These are phyloP conservation scores for Chaetodon auriga DNA, from an alignment of 2,113 vertebrate species.

Conservation along the genomic window DNA sequence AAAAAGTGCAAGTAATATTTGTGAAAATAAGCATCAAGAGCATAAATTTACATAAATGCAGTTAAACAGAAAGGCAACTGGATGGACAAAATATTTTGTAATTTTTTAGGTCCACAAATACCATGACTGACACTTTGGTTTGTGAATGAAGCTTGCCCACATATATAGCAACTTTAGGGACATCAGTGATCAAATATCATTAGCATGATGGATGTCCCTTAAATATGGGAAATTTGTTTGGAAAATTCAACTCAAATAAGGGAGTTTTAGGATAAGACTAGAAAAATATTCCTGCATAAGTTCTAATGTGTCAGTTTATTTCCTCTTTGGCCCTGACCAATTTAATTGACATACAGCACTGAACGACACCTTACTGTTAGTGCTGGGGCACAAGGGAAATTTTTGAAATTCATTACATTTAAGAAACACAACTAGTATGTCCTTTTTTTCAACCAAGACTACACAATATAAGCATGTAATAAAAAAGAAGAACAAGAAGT, in stretches of 20 bases:
- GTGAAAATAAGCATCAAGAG: neutral
- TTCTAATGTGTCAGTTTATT: neutral
- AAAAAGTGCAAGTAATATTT: neutral
- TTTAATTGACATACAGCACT: neutral
- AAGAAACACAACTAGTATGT: neutral
- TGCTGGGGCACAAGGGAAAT: neutral
- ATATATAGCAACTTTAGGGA: neutral
- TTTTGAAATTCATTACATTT: neutral
- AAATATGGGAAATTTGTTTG: too few species aligned
- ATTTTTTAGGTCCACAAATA: too few species aligned
- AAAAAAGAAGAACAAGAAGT: neutral
- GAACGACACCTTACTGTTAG: neutral
- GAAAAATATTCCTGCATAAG: neutral
- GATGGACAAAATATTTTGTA: too few species aligned
- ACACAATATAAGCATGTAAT: neutral
- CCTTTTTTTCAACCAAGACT: neutral
- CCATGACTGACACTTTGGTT: too few species aligned
- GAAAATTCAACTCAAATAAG: neutral
- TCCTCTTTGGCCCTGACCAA: neutral
- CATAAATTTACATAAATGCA: too few species aligned
- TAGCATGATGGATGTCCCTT: too few species aligned
- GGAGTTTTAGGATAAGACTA: neutral
- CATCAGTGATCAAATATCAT: neutral
- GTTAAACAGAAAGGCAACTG: too few species aligned
- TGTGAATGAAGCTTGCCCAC: neutral